Evolutionary conservation across 2,888 invertebrate genomes (phyloP).

Genomic region (Oxytorus armatus): DNA sequence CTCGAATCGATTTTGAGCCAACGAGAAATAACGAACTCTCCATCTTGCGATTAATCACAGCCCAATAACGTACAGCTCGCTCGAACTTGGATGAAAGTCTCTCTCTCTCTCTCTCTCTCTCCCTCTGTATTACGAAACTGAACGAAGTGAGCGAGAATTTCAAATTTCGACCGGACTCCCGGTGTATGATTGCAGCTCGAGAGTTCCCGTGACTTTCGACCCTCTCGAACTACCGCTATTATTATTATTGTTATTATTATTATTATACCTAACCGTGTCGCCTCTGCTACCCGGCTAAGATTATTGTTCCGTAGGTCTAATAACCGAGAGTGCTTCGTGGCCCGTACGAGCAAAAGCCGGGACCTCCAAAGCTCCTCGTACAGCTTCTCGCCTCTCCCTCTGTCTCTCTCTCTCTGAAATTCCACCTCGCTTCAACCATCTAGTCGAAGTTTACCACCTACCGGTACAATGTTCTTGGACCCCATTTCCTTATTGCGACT

Average conservation of each 20-base stretch:
- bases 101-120: conserved; percentile 13
- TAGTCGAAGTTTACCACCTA: conserved; percentile 31
- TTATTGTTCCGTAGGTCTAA: conserved; percentile 54
- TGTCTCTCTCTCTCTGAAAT: conserved; percentile 1
- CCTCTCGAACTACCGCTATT: conserved; percentile 11
- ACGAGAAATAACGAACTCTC: conserved; percentile 6
- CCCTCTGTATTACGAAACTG: conserved; percentile 5
- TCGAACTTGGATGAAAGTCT: conserved; percentile 1
- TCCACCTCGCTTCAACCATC: conserved; percentile 31
- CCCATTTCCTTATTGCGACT: conserved; percentile 38
- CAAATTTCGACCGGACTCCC: conserved; percentile 38
- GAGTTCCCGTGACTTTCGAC: conserved; percentile 8
- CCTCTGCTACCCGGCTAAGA: conserved; percentile 39
- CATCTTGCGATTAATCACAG: conserved; percentile 25
- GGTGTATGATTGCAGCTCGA: conserved; percentile 28
- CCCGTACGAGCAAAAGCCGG: conserved; percentile 13
- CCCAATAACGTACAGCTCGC: conserved; percentile 4
- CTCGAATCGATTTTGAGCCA: neutral
- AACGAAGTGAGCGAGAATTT: conserved; percentile 45
- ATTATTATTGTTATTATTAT: conserved; percentile 39
- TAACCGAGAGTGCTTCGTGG: conserved; percentile 47
- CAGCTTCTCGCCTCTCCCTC: conserved; percentile 6
- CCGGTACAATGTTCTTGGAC: neutral
- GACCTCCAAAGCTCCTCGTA: neutral
- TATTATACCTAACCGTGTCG: conserved; percentile 25